phyloP scores from a whole-genome alignment of 30 jellyfish, hydroid and myxozoan genomes.

The Nemopilema nomurai region DNA sequence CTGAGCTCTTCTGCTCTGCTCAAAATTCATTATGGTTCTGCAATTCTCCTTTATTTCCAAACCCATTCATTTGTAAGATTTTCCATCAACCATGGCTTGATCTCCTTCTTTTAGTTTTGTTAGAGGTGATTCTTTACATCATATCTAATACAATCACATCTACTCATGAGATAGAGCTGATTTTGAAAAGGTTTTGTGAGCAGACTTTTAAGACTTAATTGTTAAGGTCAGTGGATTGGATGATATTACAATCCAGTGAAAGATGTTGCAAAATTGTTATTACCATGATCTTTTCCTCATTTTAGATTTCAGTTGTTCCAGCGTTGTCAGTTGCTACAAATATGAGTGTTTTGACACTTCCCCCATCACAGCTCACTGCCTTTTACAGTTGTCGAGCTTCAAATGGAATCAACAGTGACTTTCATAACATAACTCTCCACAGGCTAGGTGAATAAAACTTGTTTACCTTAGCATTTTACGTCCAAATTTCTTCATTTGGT shows the following conservation, averaged over 20 bases:
- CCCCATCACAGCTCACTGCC: constrained; percentile 42
- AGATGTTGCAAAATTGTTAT: background rate
- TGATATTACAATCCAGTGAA: background rate
- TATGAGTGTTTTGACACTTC: constrained; percentile 32
- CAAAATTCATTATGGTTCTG: too few species aligned
- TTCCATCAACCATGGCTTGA: too few species aligned
- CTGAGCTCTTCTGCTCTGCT: too few species aligned
- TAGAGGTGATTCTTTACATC: too few species aligned
- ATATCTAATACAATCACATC: too few species aligned
- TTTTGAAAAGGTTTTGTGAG: too few species aligned
- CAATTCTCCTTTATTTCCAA: too few species aligned
- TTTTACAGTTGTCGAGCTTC: constrained; percentile 73
- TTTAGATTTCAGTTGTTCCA: constrained; percentile 40
- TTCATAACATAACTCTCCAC: constrained; percentile 41
- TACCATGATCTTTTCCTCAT: background rate
- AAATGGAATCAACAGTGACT: constrained; percentile 44
- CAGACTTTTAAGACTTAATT: too few species aligned
- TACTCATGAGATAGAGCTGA: too few species aligned
- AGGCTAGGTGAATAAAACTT: constrained; percentile 22
- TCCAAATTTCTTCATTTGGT: background rate
- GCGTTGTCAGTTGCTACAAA: constrained; percentile 26
- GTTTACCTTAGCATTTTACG: background rate
- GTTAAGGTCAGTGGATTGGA: too few species aligned
- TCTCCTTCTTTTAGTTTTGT: too few species aligned
- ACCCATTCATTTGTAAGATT: too few species aligned